Base-by-base conservation (phyloP, 2,888 invertebrate genomes). In the Xylota segnis region DNA sequence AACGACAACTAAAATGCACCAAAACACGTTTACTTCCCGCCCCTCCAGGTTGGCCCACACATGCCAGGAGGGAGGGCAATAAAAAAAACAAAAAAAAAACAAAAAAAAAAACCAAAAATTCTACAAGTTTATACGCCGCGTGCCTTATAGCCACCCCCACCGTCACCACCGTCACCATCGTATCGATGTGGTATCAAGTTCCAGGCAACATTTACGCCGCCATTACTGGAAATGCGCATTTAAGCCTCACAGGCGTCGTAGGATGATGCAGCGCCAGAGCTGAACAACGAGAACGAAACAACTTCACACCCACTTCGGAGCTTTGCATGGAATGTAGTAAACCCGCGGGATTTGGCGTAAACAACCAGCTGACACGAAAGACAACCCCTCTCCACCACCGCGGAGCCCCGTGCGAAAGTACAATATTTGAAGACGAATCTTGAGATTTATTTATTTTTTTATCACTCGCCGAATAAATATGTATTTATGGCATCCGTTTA, bases 261-360 rank as follows among this genome's bases (percentile, higher is more conserved):
- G 40, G 40, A 27, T 27, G 61, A 43, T 54, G 74, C 74, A 29
- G 45, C 18, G 14, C 16, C n/a, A n/a, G n/a, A 74, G 2, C 74
- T 6, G 45, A 14, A 34, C 16, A 47, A 18, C 45, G 23, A 7
- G n/a, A 54, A 52, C 43, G 32, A 32, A 4, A 45, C 56, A 76
- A 58, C 52, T 59, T 76, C 58, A 45, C 76, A 58, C 66, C 76
- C 66, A 66, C 76, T 66, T 75, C 14, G n/a, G 50, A 47, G 14
- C 47, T 37, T 40, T 58, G 40, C 47, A 18, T 18, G 76, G 58
- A 58, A 66, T 66, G 58, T 50, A 23, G 58, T 50, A 23, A 76
- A 76, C 66, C 40, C 29, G 14, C n/a, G 16, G 7, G 37, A 45
- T 75, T 75, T 56, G 16, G 27, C 47, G 27, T n/a, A 34, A 23